A percentile compares a stretch with the other conserved stretches of the same genome.
phyloP scores from a whole-genome alignment of 2,888 invertebrate genomes.

The Linyphia triangularis region DNA sequence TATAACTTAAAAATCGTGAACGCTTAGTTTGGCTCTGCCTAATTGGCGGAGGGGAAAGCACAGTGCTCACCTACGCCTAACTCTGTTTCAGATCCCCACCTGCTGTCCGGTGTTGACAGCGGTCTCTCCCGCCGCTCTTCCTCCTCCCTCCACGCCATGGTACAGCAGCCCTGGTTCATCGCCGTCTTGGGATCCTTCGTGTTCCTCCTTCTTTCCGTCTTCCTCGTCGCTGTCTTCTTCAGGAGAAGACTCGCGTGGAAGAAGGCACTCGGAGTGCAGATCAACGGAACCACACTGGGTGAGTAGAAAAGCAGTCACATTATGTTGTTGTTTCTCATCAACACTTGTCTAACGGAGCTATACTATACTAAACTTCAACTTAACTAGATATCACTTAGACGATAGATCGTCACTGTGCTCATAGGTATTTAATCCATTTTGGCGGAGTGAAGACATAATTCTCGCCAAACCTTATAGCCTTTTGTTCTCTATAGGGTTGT shows the following conservation, averaged over 20 bases:
- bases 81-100: conserved; percentile 53
- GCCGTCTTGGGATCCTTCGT: conserved; percentile 91
- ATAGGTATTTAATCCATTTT: no score
- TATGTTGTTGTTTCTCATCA: not conserved
- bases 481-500: no score
- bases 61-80: no score
- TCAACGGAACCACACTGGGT: conserved; percentile 73
- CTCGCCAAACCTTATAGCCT: no score
- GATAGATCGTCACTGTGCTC: no score
- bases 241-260: conserved; percentile 78
- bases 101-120: not conserved
- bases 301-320: not conserved
- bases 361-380: no score
- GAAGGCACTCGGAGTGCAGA: conserved; percentile 76
- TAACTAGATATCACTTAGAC: no score
- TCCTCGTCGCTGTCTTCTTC: conserved; percentile 90
- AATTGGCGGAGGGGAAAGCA: no score
- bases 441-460: no score
- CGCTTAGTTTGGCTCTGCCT: no score
- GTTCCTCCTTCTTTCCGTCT: conserved; percentile 88
- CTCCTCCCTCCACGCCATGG: conserved; percentile 80
- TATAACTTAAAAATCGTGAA: no score
- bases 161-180: conserved; percentile 92
- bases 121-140: conserved; percentile 36
- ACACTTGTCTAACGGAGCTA: not conserved